A percentile compares a stretch with the other conserved stretches of the same genome.
phyloP scores from a whole-genome alignment of 64 coral and sea anemone genomes.

The Dendronephthya gigantea region DNA sequence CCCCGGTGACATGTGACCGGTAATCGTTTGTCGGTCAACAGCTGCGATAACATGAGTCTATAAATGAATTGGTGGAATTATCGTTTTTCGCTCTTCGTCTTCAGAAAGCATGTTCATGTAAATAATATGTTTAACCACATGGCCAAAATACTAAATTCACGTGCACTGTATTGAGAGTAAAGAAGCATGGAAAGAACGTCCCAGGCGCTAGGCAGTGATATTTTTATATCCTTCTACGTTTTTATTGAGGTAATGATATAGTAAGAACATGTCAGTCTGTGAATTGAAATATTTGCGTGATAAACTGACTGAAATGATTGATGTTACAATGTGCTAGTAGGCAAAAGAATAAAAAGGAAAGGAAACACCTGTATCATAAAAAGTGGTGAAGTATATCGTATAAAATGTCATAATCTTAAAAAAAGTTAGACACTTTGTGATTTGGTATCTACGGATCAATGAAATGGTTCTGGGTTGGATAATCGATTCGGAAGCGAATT shows the following conservation, averaged over 20 bases:
- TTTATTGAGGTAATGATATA: not conserved
- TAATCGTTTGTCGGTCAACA: no score
- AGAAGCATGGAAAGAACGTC: conserved; percentile 18
- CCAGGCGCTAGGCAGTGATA: conserved; percentile 16
- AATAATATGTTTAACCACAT: conserved; percentile 17
- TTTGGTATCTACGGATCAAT: not conserved
- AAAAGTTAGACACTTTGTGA: not conserved
- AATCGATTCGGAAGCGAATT: not conserved
- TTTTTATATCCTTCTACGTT: not conserved
- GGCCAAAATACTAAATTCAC: conserved; percentile 22
- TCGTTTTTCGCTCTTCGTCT: no score
- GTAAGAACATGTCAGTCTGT: conserved; percentile 12
- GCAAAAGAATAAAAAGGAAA: not conserved
- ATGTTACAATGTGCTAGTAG: conserved; percentile 1
- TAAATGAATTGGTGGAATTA: no score
- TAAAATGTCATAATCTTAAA: conserved; percentile 13
- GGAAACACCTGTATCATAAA: not conserved
- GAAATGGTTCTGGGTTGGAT: not conserved
- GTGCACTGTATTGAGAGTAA: not conserved
- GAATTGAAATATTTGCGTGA: conserved; percentile 14
- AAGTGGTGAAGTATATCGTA: conserved; percentile 5
- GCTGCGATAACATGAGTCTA: no score
- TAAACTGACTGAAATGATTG: conserved; percentile 29
- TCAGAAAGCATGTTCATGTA: conserved; percentile 23
- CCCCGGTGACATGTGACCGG: no score